Conservation (phyloP, 2,797 vertebrate species). For the Melanogrammus aeglefinus region DNA sequence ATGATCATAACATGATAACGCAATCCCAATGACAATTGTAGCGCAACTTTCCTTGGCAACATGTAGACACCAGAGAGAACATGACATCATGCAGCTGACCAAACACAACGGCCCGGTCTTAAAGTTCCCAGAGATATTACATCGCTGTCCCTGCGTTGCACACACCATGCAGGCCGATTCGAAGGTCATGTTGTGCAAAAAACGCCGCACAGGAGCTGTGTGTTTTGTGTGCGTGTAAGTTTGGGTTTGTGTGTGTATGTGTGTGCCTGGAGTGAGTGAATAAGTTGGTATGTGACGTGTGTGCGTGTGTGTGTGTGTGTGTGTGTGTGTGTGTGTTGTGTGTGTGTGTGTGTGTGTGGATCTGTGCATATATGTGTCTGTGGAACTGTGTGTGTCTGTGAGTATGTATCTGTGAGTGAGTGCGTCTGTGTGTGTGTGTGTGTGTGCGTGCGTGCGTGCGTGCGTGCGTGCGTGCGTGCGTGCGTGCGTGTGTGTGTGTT, state of each 20-base stretch:
- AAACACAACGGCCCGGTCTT: conserved; percentile 34
- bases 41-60: conserved; percentile 29
- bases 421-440: not conserved
- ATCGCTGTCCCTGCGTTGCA: conserved; percentile 28
- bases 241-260: conserved; percentile 7
- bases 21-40: conserved; percentile 5
- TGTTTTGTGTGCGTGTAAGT: not conserved
- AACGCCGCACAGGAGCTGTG: conserved; percentile 1
- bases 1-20: not conserved
- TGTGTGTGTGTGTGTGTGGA: not conserved
- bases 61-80: conserved; percentile 24
- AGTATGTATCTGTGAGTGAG: not conserved
- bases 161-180: conserved; percentile 33
- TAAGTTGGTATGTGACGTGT: no score
- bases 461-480: not conserved
- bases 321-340: not conserved
- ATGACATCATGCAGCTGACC: conserved; percentile 49
- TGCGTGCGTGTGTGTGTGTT: not conserved
- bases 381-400: conserved; percentile 6
- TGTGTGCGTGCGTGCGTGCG: not conserved
- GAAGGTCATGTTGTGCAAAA: conserved; percentile 49
- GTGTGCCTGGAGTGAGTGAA: no score
- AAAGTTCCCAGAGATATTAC: conserved; percentile 35
- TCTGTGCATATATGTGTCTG: no score
- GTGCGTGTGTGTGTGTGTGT: not conserved